Base-by-base conservation (phyloP, 2,888 invertebrate species). In the Keiferia lycopersicella region DNA sequence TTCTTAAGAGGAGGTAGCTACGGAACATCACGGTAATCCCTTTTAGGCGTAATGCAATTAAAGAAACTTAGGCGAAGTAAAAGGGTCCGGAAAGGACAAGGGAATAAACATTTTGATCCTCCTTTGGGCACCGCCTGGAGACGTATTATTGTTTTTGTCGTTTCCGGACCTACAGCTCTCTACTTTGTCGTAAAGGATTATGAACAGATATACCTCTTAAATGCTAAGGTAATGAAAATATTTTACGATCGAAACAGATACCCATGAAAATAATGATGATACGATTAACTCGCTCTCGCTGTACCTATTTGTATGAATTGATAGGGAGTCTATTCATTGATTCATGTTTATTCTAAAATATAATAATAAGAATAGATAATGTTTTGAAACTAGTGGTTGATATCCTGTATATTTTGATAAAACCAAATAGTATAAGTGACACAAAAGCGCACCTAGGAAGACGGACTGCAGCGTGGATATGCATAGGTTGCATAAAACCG, bases 101-200 rank as follows among this genome's bases (percentile, higher is more conserved):
- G 16, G n/a, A 45, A 45, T 16, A 45, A 45, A 45, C 45, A 45
- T 45, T 41, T 45, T 45, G 45, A 45, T 45, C 45, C 45, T 45
- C 8, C 45, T 45, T 45, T 16, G 16, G 45, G 45, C 16, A 45
- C n/a, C 14, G 41, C n/a, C 12, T n/a, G 14, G 41, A n/a, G n/a
- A 45, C n/a, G 4, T 16, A 45, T 45, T 45, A 45, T 45, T 45
- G 45, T 41, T 41, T 41, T 45, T 45, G 45, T 45, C 16, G 45
- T 45, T 16, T 45, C 45, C 45, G 45, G 45, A 45, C n/a, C 45
- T 16, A 45, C 45, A 16, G 16, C 16, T 16, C n/a, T 45, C n/a
- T 16, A n/a, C 4, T 34, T 45, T 45, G 45, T 45, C 16, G 45
- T 45, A 0, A n/a, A 45, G 45, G 45, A 45, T 16, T 45, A n/a